phyloP scores from a whole-genome alignment of 2,113 vertebrate genomes.

The Pycnonotus jocosus region DNA sequence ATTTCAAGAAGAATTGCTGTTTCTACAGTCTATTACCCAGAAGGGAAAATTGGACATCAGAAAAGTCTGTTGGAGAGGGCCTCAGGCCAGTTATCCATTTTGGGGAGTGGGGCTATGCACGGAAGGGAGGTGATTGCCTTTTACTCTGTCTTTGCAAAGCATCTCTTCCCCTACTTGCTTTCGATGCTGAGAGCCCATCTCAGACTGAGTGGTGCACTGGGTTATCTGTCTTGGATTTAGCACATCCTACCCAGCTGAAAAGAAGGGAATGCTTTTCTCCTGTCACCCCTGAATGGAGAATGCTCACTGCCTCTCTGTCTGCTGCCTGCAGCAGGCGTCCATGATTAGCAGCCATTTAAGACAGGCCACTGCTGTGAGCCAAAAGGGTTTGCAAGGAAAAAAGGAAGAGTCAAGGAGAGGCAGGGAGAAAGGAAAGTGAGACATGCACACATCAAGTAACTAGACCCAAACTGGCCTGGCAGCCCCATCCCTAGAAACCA shows the following conservation, averaged over 20 bases:
- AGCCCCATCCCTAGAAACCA: conserved; percentile 73
- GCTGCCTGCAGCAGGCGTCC: conserved; percentile 31
- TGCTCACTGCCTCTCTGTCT: neutral
- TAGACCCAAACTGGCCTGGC: conserved; percentile 43
- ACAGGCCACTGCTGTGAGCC: conserved; percentile 1
- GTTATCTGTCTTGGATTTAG: conserved; percentile 15
- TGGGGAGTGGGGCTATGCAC: accelerated
- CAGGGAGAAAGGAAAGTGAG: conserved; percentile 4
- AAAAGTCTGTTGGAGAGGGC: neutral
- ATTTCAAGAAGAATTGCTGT: neutral
- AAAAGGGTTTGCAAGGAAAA: neutral
- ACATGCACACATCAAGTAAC: neutral
- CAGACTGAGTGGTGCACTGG: neutral
- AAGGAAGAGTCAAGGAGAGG: neutral
- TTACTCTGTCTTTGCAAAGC: neutral
- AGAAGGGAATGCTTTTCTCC: neutral
- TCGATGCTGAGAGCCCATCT: neutral
- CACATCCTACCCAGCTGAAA: neutral
- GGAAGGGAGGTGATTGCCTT: neutral
- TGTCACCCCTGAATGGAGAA: neutral
- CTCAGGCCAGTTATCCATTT: neutral
- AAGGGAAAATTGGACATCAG: neutral
- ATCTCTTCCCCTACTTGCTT: neutral
- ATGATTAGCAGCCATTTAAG: conserved; percentile 28
- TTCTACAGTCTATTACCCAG: neutral